Evolutionary conservation across 2,797 vertebrate species (phyloP), one percentile per base, ranked within the genome.

Genomic region (Argyrosomus regius): DNA sequence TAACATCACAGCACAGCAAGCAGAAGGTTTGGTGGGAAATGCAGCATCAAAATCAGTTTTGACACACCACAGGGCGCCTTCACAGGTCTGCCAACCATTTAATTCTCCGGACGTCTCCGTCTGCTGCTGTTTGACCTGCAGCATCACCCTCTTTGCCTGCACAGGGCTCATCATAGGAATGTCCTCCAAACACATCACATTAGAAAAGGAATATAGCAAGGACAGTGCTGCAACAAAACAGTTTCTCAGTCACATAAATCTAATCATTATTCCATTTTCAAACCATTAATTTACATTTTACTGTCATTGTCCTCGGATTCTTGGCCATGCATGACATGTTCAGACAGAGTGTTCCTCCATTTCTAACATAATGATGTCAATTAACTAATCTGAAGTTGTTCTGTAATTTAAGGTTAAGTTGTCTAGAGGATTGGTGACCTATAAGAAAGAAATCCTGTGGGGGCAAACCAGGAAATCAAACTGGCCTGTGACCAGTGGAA

Each of bases 401-500:
- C 58, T 35, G 67, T 86, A 70, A 84, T 80, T 69, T 52, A 82
- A 81, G 46, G 22, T 80, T 24, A 74, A 81, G 48, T 31, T 79
- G 72, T 86, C 77, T 80, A 85, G 77, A 70, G 69, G 88, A 87
- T 89, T 75, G 87, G 48, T 2, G 73, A 24, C 52, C 69, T 72
- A 58, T 66, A 82, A 81, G 67, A 20, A 70, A 35, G 0, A 72
- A 84, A 80, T 89, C 85, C 64, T 75, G 66, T 31, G 58, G 70
- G 8, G 52, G 54, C 49, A 67, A 67, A 84, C n/a, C 22, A 20
- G 48, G 60, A 60, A 61, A 66, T 78, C 67, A 81, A 78, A 80
- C 43, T 61, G 72, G 20, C 53, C 28, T 48, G 45, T 54, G 43
- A 59, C 45, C 46, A 66, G 9, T n/a, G 35, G 22, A 70, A 0